Evolutionary conservation across 2,113 vertebrate genomes (phyloP).

Genomic region (Phasianus colchicus): DNA sequence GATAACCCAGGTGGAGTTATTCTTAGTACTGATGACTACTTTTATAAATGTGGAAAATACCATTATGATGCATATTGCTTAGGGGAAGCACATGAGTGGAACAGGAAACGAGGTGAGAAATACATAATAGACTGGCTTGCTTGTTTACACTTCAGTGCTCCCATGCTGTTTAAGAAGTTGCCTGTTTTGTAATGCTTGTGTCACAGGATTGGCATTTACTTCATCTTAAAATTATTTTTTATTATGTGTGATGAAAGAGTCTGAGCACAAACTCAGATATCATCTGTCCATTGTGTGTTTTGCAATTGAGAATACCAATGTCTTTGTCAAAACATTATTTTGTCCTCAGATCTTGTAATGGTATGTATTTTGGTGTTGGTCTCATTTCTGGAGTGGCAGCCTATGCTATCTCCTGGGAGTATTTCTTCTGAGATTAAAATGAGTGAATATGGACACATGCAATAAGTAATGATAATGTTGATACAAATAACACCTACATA

Average conservation of each 20-base stretch:
- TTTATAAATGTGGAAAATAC: conserved; percentile 84
- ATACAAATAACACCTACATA: not conserved
- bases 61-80: conserved; percentile 82
- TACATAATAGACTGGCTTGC: not conserved
- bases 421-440: not conserved
- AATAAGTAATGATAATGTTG: not conserved
- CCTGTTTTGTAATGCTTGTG: not conserved
- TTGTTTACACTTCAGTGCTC: not conserved
- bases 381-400: not conserved
- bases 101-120: conserved; percentile 88
- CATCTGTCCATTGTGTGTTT: not conserved
- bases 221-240: not conserved
- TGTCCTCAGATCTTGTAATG: not conserved
- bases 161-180: not conserved
- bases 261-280: not conserved
- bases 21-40: conserved; percentile 95
- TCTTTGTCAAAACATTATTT: not conserved
- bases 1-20: conserved; percentile 88
- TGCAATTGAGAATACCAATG: not conserved
- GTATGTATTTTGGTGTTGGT: not conserved
- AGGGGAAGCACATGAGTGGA: conserved; percentile 94
- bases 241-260: not conserved
- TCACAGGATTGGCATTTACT: not conserved
- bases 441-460: not conserved
- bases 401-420: not conserved